A percentile compares a stretch with the other conserved stretches of the same genome.
Conservation (phyloP, 2,797 vertebrate genomes). For the Cottoperca gobio region DNA sequence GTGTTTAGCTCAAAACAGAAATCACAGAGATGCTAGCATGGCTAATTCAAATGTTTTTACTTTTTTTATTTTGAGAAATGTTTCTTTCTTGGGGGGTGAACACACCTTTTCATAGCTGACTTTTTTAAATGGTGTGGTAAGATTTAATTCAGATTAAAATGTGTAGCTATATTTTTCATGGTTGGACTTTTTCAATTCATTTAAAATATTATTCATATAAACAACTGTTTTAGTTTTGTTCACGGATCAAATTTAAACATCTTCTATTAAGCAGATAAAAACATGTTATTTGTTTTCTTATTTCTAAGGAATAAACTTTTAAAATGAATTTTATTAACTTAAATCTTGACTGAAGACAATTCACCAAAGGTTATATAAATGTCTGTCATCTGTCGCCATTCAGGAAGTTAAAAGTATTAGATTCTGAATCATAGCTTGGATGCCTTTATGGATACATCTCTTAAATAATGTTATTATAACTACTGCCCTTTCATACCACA, state of each 20-base stretch:
- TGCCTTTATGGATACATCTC: conserved; percentile 73
- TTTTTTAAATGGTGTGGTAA: background rate
- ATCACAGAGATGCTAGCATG: too few species aligned
- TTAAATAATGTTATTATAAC: conserved; percentile 79
- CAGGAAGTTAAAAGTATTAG: conserved; percentile 79
- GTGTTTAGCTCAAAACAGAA: too few species aligned
- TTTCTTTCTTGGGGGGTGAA: too few species aligned
- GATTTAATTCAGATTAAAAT: too few species aligned
- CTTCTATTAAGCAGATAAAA: conserved; percentile 3
- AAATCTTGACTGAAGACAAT: conserved; percentile 51
- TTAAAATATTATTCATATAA: background rate
- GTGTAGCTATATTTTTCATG: background rate
- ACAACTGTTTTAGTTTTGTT: background rate
- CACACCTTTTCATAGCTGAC: too few species aligned
- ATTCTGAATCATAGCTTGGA: conserved; percentile 54
- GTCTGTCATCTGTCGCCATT: conserved; percentile 65
- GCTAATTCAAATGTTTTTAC: too few species aligned
- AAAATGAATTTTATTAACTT: conserved; percentile 31
- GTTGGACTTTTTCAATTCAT: background rate
- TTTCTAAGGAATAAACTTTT: conserved; percentile 13
- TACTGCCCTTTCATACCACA: conserved; percentile 75
- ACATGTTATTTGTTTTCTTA: conserved; percentile 3
- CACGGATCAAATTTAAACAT: background rate
- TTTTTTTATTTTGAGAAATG: too few species aligned
- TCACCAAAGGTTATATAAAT: conserved; percentile 62